Evolutionary conservation across 2,797 vertebrate genomes (phyloP).

Genomic region (Brachyrhaphis roseni): DNA sequence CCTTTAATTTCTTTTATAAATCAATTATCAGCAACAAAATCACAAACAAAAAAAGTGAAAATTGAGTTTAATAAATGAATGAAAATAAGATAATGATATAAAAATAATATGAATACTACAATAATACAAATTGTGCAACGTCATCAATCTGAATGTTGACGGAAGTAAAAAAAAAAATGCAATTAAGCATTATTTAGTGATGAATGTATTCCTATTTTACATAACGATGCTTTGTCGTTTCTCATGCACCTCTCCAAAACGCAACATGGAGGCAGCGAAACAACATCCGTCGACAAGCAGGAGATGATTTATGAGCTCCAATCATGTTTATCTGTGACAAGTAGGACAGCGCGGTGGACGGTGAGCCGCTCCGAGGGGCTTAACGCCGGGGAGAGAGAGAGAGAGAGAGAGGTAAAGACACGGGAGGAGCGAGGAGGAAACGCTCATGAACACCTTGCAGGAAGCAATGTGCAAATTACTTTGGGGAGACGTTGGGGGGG

Average conservation of each 20-base stretch:
- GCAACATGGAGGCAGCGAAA: constrained; percentile 19
- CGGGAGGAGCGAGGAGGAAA: constrained; percentile 28
- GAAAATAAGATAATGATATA: no score
- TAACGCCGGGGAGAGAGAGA: constrained; percentile 14
- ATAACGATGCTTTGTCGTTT: constrained; percentile 31
- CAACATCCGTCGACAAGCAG: constrained; percentile 34
- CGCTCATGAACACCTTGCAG: constrained; percentile 56
- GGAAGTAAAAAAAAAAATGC: neutral
- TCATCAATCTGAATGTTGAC: neutral
- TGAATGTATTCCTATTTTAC: constrained; percentile 10
- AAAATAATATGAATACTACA: no score
- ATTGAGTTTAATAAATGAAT: no score
- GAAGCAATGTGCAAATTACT: constrained; percentile 70
- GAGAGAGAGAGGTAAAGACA: constrained; percentile 26
- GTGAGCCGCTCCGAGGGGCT: constrained; percentile 33
- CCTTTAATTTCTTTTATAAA: no score
- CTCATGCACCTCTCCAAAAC: constrained; percentile 13
- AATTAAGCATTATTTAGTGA: constrained; percentile 23
- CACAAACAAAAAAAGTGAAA: no score
- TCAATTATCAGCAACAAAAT: no score
- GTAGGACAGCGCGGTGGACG: constrained; percentile 32
- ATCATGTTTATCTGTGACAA: constrained; percentile 57
- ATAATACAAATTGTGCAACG: neutral
- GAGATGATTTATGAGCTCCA: constrained; percentile 48
- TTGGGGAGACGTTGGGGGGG: constrained; percentile 25